These are phyloP conservation scores for Tachyglossus aculeatus DNA, from an alignment of 2,797 vertebrate species.

Conservation along the genomic window DNA sequence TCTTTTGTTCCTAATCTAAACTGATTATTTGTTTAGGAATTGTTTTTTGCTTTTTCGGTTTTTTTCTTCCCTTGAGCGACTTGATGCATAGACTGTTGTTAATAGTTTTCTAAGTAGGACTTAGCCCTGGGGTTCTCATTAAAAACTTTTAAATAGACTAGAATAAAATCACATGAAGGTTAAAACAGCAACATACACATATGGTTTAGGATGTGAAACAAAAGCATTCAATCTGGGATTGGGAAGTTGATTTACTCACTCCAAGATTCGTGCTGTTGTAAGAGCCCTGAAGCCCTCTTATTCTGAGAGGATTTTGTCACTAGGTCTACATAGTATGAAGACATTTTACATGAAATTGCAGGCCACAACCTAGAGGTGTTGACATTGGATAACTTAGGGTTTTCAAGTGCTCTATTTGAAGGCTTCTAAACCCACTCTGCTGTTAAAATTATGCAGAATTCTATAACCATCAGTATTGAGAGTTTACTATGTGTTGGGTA, in stretches of 20 bases:
- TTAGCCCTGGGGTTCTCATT: conserved; percentile 14
- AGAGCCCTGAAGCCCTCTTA: background rate
- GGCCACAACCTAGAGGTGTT: too few relatives aligned
- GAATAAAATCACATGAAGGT: conserved; percentile 16
- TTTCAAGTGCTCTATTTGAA: too few relatives aligned
- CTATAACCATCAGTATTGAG: too few relatives aligned
- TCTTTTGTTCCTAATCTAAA: conserved; percentile 1
- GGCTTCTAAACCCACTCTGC: too few relatives aligned
- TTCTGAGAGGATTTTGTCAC: background rate
- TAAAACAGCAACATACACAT: conserved; percentile 12
- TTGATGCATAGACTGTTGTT: background rate
- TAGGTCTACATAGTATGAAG: background rate
- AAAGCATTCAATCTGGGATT: conserved; percentile 13
- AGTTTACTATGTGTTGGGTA: too few relatives aligned
- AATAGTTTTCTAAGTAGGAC: conserved; percentile 28
- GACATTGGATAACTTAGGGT: too few relatives aligned
- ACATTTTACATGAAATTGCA: too few relatives aligned
- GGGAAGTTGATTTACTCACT: conserved; percentile 18
- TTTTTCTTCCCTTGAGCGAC: background rate
- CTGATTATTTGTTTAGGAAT: conserved; percentile 8
- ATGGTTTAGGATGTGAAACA: conserved; percentile 12
- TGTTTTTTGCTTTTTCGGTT: background rate
- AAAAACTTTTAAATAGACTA: conserved; percentile 30
- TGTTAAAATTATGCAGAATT: too few relatives aligned
- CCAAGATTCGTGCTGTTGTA: background rate